These are phyloP conservation scores for Radopholus similis DNA, from an alignment of 1,140 invertebrate species.

Conservation along the genomic window DNA sequence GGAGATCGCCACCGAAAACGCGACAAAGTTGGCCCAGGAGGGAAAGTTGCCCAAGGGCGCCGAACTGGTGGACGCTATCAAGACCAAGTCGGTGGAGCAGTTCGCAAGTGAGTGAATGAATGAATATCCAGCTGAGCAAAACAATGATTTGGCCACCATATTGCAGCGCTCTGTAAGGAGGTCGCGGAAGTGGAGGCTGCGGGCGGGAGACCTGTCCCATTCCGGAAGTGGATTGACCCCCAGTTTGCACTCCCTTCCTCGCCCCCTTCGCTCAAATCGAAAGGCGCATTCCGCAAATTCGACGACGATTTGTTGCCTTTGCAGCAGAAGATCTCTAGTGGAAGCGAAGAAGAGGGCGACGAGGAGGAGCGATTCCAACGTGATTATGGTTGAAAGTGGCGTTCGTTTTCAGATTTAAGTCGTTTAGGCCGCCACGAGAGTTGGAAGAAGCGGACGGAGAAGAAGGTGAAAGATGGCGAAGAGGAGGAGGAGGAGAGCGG, in stretches of 20 bases:
- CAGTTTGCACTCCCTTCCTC: neutral
- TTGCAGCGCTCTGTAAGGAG: constrained; percentile 14
- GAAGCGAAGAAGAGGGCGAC: constrained; percentile 24
- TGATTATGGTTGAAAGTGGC: neutral
- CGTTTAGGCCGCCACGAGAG: constrained; percentile 15
- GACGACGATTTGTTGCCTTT: constrained; percentile 18
- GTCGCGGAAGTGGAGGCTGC: constrained; percentile 7
- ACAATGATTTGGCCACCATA: neutral
- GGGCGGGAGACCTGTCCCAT: constrained; percentile 1
- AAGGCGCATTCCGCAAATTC: neutral
- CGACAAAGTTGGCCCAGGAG: constrained; percentile 30
- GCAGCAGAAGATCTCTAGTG: constrained; percentile 29
- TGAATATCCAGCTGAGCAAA: neutral
- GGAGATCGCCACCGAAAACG: constrained; percentile 30
- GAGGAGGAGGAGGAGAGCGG: neutral
- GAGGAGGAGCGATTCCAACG: constrained; percentile 18
- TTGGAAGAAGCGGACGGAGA: constrained; percentile 15
- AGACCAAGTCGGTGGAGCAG: constrained; percentile 29
- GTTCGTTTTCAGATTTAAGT: neutral
- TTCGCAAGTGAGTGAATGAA: constrained; percentile 18
- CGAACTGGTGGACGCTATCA: constrained; percentile 26
- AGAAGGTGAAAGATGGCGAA: neutral
- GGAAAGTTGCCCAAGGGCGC: constrained; percentile 28
- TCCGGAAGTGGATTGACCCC: constrained; percentile 3
- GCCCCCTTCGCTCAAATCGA: neutral